Conservation (phyloP, 2,113 vertebrate species). For the Oplegnathus fasciatus region DNA sequence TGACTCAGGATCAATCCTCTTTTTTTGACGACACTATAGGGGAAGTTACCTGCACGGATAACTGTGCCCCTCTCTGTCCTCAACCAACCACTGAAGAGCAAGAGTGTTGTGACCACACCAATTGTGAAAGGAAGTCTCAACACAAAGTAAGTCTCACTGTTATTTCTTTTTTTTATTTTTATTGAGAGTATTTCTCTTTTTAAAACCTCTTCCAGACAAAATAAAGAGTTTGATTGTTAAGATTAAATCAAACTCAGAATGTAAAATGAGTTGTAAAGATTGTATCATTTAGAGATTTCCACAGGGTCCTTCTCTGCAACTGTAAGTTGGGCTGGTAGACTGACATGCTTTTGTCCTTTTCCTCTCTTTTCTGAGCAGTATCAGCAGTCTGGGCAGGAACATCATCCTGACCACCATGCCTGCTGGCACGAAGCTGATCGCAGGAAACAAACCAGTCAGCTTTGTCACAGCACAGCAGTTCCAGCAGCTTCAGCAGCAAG, state of each 20-base stretch:
- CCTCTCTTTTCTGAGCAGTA: conserved; percentile 77
- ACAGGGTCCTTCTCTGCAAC: neutral
- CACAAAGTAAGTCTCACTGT: conserved; percentile 89
- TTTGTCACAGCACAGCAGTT: conserved; percentile 97
- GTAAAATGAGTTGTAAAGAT: neutral
- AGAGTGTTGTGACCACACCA: conserved; percentile 93
- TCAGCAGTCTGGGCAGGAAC: conserved; percentile 94
- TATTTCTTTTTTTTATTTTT: neutral
- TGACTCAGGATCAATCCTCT: neutral
- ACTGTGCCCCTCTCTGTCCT: conserved; percentile 96
- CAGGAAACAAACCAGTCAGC: conserved; percentile 97
- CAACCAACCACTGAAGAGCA: conserved; percentile 96
- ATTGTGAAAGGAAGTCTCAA: conserved; percentile 96
- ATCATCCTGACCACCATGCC: conserved; percentile 99
- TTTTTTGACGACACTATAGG: conserved; percentile 78
- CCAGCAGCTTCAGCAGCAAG: conserved; percentile 98
- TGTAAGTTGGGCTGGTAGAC: neutral
- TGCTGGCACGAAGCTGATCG: conserved; percentile 95
- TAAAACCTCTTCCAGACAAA: neutral
- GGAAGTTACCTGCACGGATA: conserved; percentile 94
- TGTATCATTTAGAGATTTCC: neutral
- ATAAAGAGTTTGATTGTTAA: neutral
- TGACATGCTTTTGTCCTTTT: neutral
- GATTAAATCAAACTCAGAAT: neutral
- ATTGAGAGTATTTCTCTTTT: neutral